phyloP scores from a whole-genome alignment of 1,140 invertebrate species.

The Drosophila sp. region DNA sequence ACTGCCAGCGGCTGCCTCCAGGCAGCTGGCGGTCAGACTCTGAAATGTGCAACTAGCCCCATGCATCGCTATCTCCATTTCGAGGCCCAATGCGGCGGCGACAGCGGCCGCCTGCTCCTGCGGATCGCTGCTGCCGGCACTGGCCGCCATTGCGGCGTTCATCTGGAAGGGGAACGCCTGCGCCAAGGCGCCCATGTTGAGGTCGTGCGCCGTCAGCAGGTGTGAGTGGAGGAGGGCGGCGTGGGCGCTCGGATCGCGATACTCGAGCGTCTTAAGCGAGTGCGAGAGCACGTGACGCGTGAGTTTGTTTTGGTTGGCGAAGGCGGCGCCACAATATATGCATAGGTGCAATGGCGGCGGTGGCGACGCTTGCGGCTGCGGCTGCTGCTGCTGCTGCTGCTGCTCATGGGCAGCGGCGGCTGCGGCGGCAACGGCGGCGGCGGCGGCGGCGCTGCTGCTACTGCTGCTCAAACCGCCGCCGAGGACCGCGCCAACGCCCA shows the following conservation, averaged over 20 bases:
- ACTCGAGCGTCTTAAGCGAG: conserved; percentile 93
- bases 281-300: conserved; percentile 94
- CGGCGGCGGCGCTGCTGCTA: conserved; percentile 58
- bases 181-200: conserved; percentile 84
- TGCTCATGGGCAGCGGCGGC: conserved; percentile 52
- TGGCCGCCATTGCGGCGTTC: conserved; percentile 83
- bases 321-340: conserved; percentile 94
- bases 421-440: conserved; percentile 52
- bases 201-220: conserved; percentile 79
- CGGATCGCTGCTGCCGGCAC: conserved; percentile 84
- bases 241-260: conserved; percentile 87
- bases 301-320: conserved; percentile 94
- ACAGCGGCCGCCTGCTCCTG: conserved; percentile 85
- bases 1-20: conserved; percentile 28
- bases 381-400: conserved; percentile 52
- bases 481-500: conserved; percentile 85
- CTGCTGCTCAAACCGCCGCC: conserved; percentile 75
- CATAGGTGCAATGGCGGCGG: conserved; percentile 86
- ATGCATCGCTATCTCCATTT: conserved; percentile 83
- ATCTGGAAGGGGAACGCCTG: conserved; percentile 84
- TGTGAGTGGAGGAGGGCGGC: conserved; percentile 85
- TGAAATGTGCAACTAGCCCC: conserved; percentile 81
- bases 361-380: conserved; percentile 60
- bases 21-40: conserved; percentile 60
- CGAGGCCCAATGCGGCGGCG: conserved; percentile 70